phyloP scores from a whole-genome alignment of 1,140 invertebrate species.

The Cotesia chilonis region DNA sequence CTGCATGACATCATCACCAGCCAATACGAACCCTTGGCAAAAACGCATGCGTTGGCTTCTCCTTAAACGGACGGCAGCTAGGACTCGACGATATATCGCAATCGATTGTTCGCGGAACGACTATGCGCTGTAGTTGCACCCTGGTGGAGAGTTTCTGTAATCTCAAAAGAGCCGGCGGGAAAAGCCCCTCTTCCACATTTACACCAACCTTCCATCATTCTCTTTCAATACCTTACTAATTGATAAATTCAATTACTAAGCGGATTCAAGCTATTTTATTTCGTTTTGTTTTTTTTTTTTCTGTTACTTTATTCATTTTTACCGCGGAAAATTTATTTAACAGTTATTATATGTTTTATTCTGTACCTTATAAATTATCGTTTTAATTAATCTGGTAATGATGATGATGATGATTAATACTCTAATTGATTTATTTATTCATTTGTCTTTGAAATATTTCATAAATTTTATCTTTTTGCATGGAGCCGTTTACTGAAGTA shows the following conservation, averaged over 20 bases:
- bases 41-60: constrained; percentile 44
- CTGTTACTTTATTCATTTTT: background rate
- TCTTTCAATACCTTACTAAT: constrained; percentile 26
- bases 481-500: background rate
- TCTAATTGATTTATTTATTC: background rate
- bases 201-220: background rate
- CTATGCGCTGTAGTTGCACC: constrained; percentile 45
- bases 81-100: constrained; percentile 62
- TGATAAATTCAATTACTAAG: constrained; percentile 20
- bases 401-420: too few relatives aligned
- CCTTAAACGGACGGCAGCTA: constrained; percentile 18
- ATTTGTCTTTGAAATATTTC: background rate
- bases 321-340: background rate
- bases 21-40: constrained; percentile 50
- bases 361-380: too few relatives aligned
- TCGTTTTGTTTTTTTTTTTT: background rate
- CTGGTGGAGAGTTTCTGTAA: constrained; percentile 12
- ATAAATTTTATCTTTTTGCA: background rate
- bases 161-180: constrained; percentile 52
- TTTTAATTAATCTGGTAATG: too few relatives aligned
- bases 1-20: constrained; percentile 63
- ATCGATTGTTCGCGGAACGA: constrained; percentile 56
- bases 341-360: background rate
- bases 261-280: constrained; percentile 1
- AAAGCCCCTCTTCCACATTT: constrained; percentile 19